Conservation (phyloP, 2,888 invertebrate genomes). For the Xanthorhoe designata region DNA sequence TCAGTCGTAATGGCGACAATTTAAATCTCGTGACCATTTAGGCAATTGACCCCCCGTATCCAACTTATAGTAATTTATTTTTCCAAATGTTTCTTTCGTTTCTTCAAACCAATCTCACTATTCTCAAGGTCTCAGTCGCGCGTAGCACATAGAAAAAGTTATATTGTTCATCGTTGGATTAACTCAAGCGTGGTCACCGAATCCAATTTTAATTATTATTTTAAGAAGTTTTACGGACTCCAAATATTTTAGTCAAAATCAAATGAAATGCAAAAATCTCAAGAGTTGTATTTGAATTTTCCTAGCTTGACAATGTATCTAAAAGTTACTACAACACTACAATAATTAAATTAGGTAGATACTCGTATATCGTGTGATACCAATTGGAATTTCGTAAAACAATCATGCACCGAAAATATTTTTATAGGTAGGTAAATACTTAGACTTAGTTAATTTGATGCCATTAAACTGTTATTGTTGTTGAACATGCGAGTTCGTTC, state of each 20-base stretch:
- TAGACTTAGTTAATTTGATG: slow-evolving; percentile 2
- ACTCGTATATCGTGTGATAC: too few species aligned
- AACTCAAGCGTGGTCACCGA: slow-evolving; percentile 6
- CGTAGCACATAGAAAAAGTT: neutral
- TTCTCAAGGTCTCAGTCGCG: neutral
- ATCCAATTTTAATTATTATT: neutral
- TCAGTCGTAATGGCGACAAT: too few species aligned
- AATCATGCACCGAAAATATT: neutral
- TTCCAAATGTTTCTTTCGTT: neutral
- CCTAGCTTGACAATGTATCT: too few species aligned
- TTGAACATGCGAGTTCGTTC: slow-evolving; percentile 8
- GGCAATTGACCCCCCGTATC: too few species aligned
- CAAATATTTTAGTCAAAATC: too few species aligned
- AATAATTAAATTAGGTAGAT: too few species aligned
- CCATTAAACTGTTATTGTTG: slow-evolving; percentile 6
- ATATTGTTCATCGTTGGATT: slow-evolving; percentile 12
- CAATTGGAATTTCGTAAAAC: neutral
- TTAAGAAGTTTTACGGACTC: neutral
- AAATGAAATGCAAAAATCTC: too few species aligned
- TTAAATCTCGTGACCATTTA: too few species aligned
- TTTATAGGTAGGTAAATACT: neutral
- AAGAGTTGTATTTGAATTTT: too few species aligned
- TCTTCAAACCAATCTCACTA: neutral
- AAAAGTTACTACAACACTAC: too few species aligned
- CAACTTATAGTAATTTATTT: too few species aligned